Conservation (phyloP, 2,797 vertebrate species). For the Cottoperca gobio region DNA sequence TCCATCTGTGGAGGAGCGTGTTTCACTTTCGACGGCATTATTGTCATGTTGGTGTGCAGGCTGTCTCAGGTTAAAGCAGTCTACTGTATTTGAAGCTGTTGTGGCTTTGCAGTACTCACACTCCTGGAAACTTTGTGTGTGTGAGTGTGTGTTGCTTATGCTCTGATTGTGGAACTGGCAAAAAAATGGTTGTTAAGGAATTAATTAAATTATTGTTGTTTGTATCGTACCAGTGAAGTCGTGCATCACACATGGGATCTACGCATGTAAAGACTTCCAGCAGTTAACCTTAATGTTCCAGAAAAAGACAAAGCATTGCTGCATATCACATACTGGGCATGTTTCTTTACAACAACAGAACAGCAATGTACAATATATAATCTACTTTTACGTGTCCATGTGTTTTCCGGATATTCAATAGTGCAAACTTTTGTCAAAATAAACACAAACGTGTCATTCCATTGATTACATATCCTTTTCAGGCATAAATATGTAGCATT, state of each 20-base stretch:
- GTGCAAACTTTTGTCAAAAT: constrained; percentile 2
- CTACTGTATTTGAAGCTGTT: neutral
- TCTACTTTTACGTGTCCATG: neutral
- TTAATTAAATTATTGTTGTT: neutral
- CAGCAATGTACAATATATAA: neutral
- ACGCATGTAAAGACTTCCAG: neutral
- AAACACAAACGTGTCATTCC: neutral
- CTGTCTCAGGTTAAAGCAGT: neutral
- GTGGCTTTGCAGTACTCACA: constrained; percentile 8
- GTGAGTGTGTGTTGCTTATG: neutral
- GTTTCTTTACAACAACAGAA: neutral
- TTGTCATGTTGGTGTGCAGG: neutral
- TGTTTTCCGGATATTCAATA: neutral
- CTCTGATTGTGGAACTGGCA: neutral
- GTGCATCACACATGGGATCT: neutral
- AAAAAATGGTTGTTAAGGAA: neutral
- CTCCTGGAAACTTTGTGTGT: constrained; percentile 6
- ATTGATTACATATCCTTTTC: neutral
- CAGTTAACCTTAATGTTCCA: neutral
- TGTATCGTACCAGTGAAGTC: neutral
- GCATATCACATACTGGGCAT: neutral
- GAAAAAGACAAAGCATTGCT: neutral
- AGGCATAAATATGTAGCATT: neutral
- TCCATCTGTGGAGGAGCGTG: neutral
- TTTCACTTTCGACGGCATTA: neutral